Conservation (phyloP, 2,888 invertebrate species). For the Anaspis maculata region DNA sequence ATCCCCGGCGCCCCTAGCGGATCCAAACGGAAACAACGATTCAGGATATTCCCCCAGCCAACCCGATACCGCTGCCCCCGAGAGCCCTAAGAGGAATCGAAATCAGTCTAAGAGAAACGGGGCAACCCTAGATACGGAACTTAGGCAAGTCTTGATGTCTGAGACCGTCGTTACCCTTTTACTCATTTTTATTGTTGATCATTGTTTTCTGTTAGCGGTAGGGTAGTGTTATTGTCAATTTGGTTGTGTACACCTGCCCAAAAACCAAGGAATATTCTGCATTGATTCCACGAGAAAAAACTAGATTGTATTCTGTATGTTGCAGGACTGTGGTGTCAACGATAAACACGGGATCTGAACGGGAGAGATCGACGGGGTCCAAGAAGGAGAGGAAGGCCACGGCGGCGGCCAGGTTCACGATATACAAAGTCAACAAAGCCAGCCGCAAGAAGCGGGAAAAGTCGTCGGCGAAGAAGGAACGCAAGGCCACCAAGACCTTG, state of each 20-base stretch:
- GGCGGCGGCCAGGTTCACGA: slow-evolving; percentile 72
- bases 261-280: too few species aligned
- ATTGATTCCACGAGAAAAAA: too few species aligned
- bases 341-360: slow-evolving; percentile 33
- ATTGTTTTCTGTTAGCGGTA: too few species aligned
- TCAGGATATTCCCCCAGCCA: slow-evolving; percentile 62
- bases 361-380: slow-evolving; percentile 44
- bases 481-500: slow-evolving; percentile 96
- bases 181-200: too few species aligned
- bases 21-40: slow-evolving; percentile 78
- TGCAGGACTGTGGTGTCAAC: slow-evolving; percentile 53
- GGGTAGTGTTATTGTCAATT: too few species aligned
- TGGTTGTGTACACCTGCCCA: too few species aligned
- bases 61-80: slow-evolving; percentile 43
- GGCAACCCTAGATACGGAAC: slow-evolving; percentile 38
- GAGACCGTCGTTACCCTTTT: not conserved
- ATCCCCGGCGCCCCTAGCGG: slow-evolving; percentile 51
- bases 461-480: slow-evolving; percentile 87
- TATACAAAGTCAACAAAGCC: slow-evolving; percentile 90
- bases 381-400: slow-evolving; percentile 70
- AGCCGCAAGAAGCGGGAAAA: slow-evolving; percentile 92
- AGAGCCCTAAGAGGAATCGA: slow-evolving; percentile 33
- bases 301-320: too few species aligned
- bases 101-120: slow-evolving; percentile 34
- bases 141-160: slow-evolving; percentile 33